A percentile compares a stretch with the other conserved stretches of the same genome.
These are phyloP conservation scores for Spodoptera exigua DNA, from an alignment of 2,888 invertebrate genomes.

Conservation along the genomic window DNA sequence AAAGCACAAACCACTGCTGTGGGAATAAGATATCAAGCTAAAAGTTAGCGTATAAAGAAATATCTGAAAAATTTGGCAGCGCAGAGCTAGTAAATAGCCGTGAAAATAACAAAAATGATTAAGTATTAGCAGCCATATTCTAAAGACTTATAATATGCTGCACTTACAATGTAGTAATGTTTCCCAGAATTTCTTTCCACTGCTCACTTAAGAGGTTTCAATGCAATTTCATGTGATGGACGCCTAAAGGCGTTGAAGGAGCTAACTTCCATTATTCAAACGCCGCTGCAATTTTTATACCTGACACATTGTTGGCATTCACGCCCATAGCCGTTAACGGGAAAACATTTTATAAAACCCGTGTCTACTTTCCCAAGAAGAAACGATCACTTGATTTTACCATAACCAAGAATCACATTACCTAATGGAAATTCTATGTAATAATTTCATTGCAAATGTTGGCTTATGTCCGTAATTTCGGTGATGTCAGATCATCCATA, in stretches of 20 bases:
- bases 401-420: background rate
- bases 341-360: conserved; percentile 9
- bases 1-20: no score
- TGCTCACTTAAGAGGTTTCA: conserved; percentile 9
- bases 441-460: background rate
- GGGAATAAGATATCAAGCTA: no score
- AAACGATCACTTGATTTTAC: background rate
- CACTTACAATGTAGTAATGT: background rate
- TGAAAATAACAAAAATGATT: no score
- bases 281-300: conserved; percentile 31
- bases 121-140: background rate
- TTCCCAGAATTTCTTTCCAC: background rate
- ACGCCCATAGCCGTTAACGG: conserved; percentile 2
- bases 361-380: conserved; percentile 3
- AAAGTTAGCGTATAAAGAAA: no score
- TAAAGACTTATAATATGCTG: conserved; percentile 2
- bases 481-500: background rate
- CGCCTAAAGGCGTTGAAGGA: conserved; percentile 11
- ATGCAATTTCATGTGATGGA: conserved; percentile 24
- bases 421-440: background rate
- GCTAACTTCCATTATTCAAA: conserved; percentile 33
- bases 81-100: no score
- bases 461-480: background rate
- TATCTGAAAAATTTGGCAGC: no score
- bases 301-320: conserved; percentile 28